Evolutionary conservation across 2,797 vertebrate genomes (phyloP), one percentile per base, ranked within the genome.

Genomic region (Brachymystax lenok): DNA sequence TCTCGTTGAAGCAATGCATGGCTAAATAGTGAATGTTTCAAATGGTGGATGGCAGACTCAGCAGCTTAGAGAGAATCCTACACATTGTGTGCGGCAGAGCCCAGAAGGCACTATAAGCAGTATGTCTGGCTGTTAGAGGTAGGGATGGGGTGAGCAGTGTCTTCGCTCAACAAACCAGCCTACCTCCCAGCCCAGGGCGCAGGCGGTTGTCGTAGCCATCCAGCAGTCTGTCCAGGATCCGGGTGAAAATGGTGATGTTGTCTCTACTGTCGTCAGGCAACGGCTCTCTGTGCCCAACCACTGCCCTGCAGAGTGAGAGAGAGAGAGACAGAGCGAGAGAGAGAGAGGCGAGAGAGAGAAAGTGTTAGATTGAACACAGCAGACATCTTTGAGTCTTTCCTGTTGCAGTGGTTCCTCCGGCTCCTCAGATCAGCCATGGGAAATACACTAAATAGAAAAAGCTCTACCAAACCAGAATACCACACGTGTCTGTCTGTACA

Each of bases 201-300:
- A 99, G 94, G 76, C 98, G 93, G 92, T 99, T 99, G 92, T 99
- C 98, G 0, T 99, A 99, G 50, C 98, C 98, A 68, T 99, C 98
- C 89, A 99, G 71, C 86, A 99, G 96, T 81, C 98, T 90, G 91
- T 99, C 98, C 67, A 99, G 91, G 88, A 99, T 99, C 75, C 97
- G 93, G 5, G 98, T 99, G 86, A 98, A 99, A 85, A 99, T 98
- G 78, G 98, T 99, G 92, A 98, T 99, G 88, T 99, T 99, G 89
- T 99, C 98, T 79, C 94, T 98, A 84, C 96, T 96, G 85, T 98
- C 97, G 69, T 97, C 97, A 0, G 96, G 96, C 12, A 98, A 89
- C 0, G 97, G 97, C n/a, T 97, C 97, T 81, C 95, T 95, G 69
- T 99, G 97, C 80, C 98, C 71, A 17, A 73, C 71, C 52, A 96